These are phyloP conservation scores for Nansenia antarctica DNA, from an alignment of 2,113 vertebrate genomes.

Conservation along the genomic window DNA sequence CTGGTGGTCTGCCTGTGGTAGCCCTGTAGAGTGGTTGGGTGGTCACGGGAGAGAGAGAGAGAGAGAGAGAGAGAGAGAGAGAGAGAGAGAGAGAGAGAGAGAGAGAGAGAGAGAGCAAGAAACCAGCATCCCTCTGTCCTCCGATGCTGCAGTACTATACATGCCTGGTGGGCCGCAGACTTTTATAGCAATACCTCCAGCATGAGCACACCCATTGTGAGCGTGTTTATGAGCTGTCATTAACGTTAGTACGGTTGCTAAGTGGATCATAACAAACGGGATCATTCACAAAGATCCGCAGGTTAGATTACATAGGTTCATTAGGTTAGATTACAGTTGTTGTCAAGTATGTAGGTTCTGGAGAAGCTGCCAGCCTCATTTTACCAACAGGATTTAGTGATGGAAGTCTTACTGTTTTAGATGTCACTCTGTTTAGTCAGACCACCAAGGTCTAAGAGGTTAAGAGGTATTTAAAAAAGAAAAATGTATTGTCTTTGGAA, in stretches of 20 bases:
- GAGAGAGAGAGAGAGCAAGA: not conserved
- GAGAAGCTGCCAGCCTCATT: not conserved
- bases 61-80: not conserved
- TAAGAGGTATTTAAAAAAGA: no score
- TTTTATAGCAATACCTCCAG: slow-evolving; percentile 27
- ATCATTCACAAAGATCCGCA: not conserved
- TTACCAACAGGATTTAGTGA: no score
- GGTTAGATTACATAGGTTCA: not conserved
- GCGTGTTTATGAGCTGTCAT: slow-evolving; percentile 13
- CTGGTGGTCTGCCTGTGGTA: slow-evolving; percentile 1
- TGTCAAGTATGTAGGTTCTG: not conserved
- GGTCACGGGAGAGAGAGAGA: not conserved
- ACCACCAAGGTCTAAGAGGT: no score
- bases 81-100: not conserved
- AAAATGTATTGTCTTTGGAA: no score
- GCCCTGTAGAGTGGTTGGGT: not conserved
- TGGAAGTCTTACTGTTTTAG: no score
- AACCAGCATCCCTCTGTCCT: slow-evolving; percentile 3
- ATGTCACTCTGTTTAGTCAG: no score
- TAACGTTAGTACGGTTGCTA: not conserved
- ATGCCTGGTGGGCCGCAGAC: not conserved
- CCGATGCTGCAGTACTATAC: not conserved
- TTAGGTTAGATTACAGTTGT: not conserved
- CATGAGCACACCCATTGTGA: not conserved
- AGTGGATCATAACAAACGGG: not conserved